Percentiles rank a stretch among this genome's conserved stretches.
These are phyloP conservation scores for Periophthalmodon schlosseri DNA, from an alignment of 2,113 vertebrate species.

Conservation along the genomic window DNA sequence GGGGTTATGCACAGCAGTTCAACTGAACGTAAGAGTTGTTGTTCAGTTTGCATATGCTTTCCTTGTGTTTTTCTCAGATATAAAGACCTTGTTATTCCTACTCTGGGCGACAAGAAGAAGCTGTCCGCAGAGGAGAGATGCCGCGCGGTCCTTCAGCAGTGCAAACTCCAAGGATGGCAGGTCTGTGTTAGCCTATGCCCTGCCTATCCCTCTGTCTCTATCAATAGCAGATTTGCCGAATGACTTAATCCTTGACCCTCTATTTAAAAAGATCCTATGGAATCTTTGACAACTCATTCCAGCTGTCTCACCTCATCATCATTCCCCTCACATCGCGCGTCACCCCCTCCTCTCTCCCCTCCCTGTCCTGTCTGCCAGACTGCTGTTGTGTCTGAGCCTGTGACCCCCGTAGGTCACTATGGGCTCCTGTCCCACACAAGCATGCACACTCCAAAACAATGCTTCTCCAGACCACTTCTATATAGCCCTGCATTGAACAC, in stretches of 20 bases:
- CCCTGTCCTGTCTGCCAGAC: conserved; percentile 62
- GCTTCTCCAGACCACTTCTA: conserved; percentile 34
- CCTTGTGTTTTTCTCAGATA: conserved; percentile 76
- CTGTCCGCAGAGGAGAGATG: conserved; percentile 83
- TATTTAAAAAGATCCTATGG: conserved; percentile 62
- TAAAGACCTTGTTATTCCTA: conserved; percentile 81
- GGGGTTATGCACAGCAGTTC: not conserved
- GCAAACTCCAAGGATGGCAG: conserved; percentile 94
- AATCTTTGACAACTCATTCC: conserved; percentile 64
- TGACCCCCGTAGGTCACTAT: conserved; percentile 65
- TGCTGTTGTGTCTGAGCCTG: conserved; percentile 75
- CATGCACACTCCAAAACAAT: conserved; percentile 54
- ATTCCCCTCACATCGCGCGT: conserved; percentile 54
- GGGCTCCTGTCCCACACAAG: conserved; percentile 48
- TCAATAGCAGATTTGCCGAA: conserved; percentile 64
- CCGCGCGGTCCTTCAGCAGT: conserved; percentile 84
- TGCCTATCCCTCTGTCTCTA: conserved; percentile 40
- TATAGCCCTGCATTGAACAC: conserved; percentile 16
- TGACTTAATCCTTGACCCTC: conserved; percentile 62
- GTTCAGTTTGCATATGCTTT: conserved; percentile 16
- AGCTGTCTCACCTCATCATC: conserved; percentile 72
- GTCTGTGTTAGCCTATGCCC: conserved; percentile 72
- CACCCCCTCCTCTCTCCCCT: conserved; percentile 26
- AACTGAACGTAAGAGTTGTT: conserved; percentile 10
- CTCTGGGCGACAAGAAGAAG: conserved; percentile 78